Evolutionary conservation across 2,113 vertebrate genomes (phyloP), one percentile per base, ranked within the genome.

Genomic region (Melanerpes aurifrons): DNA sequence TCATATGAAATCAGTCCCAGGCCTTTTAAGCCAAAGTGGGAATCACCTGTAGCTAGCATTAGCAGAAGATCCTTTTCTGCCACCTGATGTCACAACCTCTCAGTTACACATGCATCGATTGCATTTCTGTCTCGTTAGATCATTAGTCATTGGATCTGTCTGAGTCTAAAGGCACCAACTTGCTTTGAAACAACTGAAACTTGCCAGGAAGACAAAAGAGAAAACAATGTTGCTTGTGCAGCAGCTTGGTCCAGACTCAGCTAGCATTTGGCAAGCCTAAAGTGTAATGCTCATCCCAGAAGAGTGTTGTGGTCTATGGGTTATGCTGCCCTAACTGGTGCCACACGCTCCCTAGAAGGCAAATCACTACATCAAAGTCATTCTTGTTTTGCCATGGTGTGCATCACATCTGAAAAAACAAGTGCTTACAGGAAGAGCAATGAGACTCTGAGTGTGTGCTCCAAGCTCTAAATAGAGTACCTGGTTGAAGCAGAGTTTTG

Each of bases 311-410:
- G 53, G 32, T 82, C 53, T 71, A 62, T 40, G 72, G 56, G 72
- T 89, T 86, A 48, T 45, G 64, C 84, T 76, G 59, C 47, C 56
- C 72, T 87, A 75, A 70, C 71, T 0, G 1, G 37, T 17, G 13
- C 83, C 0, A 8, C 45, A 45, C 43, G 75, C 61, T 91, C 72
- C 72, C 75, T 61, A 29, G 86, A 92, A 91, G 64, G 87, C 61
- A 77, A 93, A 93, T 81, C 50, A 37, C 63, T 40, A 29, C 58
- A 83, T 88, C 73, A 82, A 80, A 94, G 67, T 74, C 61, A 40
- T 77, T 87, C 59, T 86, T 43, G 48, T 69, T 86, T 87, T 83
- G 63, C 78, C 61, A 25, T 32, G 3, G 8, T 35, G 53, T 73
- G 53, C 45, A 75, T 54, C 29, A 22, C 75, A 45, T 74, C 64